Evolutionary conservation across 1,140 invertebrate genomes (phyloP).

Genomic region (Lepidurus arcticus): DNA sequence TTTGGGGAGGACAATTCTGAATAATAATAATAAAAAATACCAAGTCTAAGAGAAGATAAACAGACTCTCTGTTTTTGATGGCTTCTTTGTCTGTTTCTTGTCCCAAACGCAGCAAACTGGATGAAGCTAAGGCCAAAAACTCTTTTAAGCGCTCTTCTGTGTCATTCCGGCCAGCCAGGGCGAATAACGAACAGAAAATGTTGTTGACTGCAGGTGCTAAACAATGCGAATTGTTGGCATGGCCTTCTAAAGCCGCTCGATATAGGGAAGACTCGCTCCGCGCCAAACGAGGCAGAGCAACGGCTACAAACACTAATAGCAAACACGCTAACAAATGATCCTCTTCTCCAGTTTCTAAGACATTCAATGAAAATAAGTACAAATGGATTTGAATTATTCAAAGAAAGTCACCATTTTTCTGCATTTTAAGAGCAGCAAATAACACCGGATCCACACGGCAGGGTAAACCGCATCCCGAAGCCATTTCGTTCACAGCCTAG

Average conservation of each 20-base stretch:
- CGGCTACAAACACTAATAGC: constrained; percentile 97
- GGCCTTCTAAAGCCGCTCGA: constrained; percentile 84
- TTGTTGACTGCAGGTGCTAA: constrained; percentile 93
- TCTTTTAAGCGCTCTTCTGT: constrained; percentile 97
- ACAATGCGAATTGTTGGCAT: constrained; percentile 97
- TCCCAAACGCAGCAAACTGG: constrained; percentile 84
- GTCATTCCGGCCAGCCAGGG: constrained; percentile 87
- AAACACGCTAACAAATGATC: constrained; percentile 92
- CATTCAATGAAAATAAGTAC: background rate
- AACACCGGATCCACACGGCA: constrained; percentile 94
- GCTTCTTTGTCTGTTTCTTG: constrained; percentile 93
- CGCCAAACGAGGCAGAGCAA: constrained; percentile 94
- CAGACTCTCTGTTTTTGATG: constrained; percentile 88
- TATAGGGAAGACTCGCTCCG: constrained; percentile 82
- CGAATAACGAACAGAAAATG: constrained; percentile 93
- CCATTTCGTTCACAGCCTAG: constrained; percentile 89
- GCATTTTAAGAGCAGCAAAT: constrained; percentile 74
- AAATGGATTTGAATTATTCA: constrained; percentile 24
- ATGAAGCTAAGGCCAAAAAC: constrained; percentile 92
- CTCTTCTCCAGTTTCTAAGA: constrained; percentile 69
- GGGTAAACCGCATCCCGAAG: constrained; percentile 83
- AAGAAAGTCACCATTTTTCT: constrained; percentile 61
- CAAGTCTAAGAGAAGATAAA: constrained; percentile 87
- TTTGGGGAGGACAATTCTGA: background rate
- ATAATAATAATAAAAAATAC: constrained; percentile 42